These are phyloP conservation scores for Platichthys stellatus DNA, from an alignment of 2,113 vertebrate species.

Conservation along the genomic window DNA sequence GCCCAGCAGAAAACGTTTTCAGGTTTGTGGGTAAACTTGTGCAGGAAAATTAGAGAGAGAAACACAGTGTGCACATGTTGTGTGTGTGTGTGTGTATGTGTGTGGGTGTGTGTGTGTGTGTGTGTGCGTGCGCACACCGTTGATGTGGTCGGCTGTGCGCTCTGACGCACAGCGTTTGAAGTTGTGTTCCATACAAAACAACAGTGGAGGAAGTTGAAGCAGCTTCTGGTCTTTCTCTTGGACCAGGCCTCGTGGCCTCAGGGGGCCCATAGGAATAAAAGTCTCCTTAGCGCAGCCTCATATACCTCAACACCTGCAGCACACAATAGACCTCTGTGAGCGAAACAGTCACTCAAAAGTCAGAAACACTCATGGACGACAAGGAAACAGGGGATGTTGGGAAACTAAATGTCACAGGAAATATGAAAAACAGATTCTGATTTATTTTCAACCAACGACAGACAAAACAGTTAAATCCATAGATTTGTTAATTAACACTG, in stretches of 20 bases:
- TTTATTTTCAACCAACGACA: not conserved
- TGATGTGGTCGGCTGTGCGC: slow-evolving; percentile 50
- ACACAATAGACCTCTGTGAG: slow-evolving; percentile 73
- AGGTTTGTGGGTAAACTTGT: not conserved
- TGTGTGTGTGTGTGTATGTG: not conserved
- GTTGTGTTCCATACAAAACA: slow-evolving; percentile 72
- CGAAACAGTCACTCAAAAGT: slow-evolving; percentile 43
- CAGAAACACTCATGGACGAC: slow-evolving; percentile 38
- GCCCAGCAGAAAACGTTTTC: not conserved
- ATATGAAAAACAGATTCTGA: slow-evolving; percentile 2
- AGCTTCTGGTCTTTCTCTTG: slow-evolving; percentile 80
- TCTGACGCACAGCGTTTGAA: slow-evolving; percentile 68
- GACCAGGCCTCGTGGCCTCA: slow-evolving; percentile 54
- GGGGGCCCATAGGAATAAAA: slow-evolving; percentile 64
- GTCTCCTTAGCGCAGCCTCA: slow-evolving; percentile 49
- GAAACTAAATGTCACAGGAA: slow-evolving; percentile 14
- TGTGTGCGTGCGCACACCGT: slow-evolving; percentile 25
- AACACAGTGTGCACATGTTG: not conserved
- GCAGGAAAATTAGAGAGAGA: not conserved
- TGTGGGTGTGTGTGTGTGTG: slow-evolving; percentile 5
- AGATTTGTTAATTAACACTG: not conserved
- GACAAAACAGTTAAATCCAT: not conserved
- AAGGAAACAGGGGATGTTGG: slow-evolving; percentile 29
- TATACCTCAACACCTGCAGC: slow-evolving; percentile 71
- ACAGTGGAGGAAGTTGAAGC: slow-evolving; percentile 74